Evolutionary conservation across 2,113 vertebrate species (phyloP).

Genomic region (Hylia prasina): DNA sequence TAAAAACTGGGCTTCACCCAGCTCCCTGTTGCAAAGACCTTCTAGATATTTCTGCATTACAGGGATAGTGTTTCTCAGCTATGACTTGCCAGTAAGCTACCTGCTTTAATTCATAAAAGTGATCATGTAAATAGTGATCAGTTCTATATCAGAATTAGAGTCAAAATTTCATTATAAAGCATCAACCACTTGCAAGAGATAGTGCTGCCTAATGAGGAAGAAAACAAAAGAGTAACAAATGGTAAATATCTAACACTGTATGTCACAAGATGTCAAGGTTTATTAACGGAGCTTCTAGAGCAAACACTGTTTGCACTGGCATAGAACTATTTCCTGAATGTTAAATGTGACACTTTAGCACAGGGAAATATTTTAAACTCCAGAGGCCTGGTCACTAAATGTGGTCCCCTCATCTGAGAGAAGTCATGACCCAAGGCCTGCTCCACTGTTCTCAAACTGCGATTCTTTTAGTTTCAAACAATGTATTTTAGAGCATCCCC

Average conservation of each 20-base stretch:
- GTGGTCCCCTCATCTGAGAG: not conserved
- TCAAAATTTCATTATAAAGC: constrained; percentile 21
- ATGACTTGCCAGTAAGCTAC: constrained; percentile 6
- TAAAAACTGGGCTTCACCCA: not conserved
- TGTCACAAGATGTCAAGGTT: not conserved
- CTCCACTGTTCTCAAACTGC: constrained; percentile 31
- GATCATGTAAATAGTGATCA: not conserved
- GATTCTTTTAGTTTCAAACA: constrained; percentile 46
- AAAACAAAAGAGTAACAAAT: not conserved
- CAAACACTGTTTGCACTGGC: not conserved
- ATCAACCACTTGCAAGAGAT: not conserved
- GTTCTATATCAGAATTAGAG: constrained; percentile 3
- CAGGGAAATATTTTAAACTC: constrained; percentile 22
- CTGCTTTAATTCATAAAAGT: constrained; percentile 36
- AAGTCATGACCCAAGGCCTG: constrained; percentile 4
- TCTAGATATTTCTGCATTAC: constrained; percentile 44
- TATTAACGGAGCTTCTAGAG: constrained; percentile 21
- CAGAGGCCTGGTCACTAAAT: constrained; percentile 42
- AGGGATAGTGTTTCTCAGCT: not conserved
- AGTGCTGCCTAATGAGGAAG: not conserved
- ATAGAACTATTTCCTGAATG: not conserved
- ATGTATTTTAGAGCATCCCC: constrained; percentile 37
- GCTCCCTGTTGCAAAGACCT: constrained; percentile 5
- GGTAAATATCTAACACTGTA: constrained; percentile 1
- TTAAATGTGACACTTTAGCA: constrained; percentile 11